These are phyloP conservation scores for Dolichallabes microphthalmus DNA, from an alignment of 2,113 vertebrate species.

Conservation along the genomic window DNA sequence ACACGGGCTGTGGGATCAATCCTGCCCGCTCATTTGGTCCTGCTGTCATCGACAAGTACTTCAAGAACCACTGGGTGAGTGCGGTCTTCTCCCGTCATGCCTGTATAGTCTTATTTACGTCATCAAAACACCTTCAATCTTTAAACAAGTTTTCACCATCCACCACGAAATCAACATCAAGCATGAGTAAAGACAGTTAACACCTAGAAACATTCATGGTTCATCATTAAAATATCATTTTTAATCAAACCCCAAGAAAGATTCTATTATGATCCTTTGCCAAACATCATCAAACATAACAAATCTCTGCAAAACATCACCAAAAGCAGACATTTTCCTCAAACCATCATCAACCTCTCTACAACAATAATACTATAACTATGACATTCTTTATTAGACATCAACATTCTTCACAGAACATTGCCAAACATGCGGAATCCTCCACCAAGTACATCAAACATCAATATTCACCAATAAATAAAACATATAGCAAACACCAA, in stretches of 20 bases:
- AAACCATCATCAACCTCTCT: neutral
- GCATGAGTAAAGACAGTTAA: neutral
- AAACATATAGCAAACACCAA: no score
- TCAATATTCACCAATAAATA: no score
- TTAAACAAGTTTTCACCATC: neutral
- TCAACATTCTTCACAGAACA: neutral
- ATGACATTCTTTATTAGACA: neutral
- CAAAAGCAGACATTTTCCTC: neutral
- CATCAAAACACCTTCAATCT: neutral
- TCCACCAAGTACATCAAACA: neutral
- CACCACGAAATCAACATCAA: neutral
- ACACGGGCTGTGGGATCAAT: slow-evolving; percentile 84
- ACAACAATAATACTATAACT: neutral
- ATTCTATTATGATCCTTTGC: neutral
- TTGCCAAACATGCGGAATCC: neutral
- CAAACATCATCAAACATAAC: neutral
- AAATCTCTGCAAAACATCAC: neutral
- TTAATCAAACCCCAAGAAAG: no score
- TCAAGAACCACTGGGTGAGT: slow-evolving; percentile 83
- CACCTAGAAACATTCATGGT: neutral
- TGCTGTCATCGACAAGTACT: slow-evolving; percentile 71
- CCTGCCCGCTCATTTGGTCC: slow-evolving; percentile 84
- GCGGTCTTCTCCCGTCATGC: neutral
- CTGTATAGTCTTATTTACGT: neutral
- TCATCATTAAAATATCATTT: neutral